phyloP scores from a whole-genome alignment of 2,113 vertebrate genomes.

The Neogale vison region DNA sequence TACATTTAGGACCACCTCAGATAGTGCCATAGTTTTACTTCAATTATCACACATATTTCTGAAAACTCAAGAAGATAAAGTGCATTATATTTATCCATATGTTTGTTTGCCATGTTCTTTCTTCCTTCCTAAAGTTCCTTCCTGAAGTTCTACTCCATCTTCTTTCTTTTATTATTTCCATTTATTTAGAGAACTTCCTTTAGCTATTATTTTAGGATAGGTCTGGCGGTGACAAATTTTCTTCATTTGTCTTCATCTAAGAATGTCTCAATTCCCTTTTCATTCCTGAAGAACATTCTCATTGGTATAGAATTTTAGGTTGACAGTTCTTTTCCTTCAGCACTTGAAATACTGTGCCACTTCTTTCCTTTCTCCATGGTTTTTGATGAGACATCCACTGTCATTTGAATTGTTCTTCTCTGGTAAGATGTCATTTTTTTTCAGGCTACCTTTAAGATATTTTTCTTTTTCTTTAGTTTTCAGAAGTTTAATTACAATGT shows the following conservation, averaged over 20 bases:
- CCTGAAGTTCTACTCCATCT: not conserved
- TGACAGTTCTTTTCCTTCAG: not conserved
- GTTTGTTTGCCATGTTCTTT: slow-evolving; percentile 4
- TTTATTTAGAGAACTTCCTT: slow-evolving; percentile 15
- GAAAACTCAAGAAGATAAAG: not conserved
- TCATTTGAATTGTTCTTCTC: not conserved
- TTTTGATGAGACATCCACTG: not conserved
- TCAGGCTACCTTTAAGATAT: not conserved
- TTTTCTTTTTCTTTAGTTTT: slow-evolving; percentile 5
- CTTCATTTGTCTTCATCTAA: not conserved
- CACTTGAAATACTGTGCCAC: not conserved
- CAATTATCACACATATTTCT: not conserved
- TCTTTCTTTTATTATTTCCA: not conserved
- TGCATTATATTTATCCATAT: not conserved
- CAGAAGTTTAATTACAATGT: not conserved
- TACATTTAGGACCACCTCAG: not conserved
- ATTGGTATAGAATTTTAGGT: not conserved
- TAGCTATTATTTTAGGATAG: not conserved
- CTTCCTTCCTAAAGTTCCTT: not conserved
- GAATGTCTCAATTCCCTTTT: not conserved
- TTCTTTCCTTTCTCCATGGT: not conserved
- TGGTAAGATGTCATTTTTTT: not conserved
- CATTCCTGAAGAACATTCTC: not conserved
- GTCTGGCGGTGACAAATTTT: not conserved
- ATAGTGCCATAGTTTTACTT: not conserved